These are phyloP conservation scores for Holcopasites calliopsidis DNA, from an alignment of 1,140 invertebrate genomes.

Conservation along the genomic window DNA sequence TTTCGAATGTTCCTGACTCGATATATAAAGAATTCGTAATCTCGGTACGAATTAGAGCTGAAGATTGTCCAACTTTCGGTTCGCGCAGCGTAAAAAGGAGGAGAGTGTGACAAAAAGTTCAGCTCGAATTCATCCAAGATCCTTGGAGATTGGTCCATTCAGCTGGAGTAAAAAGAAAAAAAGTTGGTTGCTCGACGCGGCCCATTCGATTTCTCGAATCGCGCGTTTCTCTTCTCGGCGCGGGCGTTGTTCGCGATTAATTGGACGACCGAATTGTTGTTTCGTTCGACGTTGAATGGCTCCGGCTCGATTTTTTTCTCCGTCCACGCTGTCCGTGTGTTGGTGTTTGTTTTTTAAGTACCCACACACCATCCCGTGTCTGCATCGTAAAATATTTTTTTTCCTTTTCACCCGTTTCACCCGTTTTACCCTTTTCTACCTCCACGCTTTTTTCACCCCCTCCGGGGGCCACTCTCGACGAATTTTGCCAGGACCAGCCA, in stretches of 20 bases:
- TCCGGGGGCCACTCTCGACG: constrained; percentile 20
- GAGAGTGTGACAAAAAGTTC: no score
- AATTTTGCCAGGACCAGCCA: constrained; percentile 36
- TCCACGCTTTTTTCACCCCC: constrained; percentile 4
- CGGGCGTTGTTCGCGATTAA: constrained; percentile 60
- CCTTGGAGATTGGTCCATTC: constrained; percentile 52
- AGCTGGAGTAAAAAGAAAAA: constrained; percentile 33
- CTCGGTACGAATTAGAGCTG: background rate
- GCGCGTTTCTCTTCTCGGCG: constrained; percentile 45
- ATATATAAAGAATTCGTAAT: background rate
- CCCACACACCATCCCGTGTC: constrained; percentile 34
- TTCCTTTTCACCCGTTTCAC: background rate
- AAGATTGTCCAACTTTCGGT: background rate
- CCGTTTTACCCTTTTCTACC: background rate
- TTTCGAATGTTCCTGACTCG: background rate
- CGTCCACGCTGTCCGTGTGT: constrained; percentile 16
- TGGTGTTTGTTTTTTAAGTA: constrained; percentile 52
- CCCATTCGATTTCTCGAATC: constrained; percentile 60
- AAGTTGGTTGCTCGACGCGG: constrained; percentile 29
- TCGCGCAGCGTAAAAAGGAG: background rate
- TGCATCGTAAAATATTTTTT: constrained; percentile 8
- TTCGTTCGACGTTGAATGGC: constrained; percentile 51
- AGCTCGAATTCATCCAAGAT: constrained; percentile 33
- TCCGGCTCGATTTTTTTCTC: constrained; percentile 40
- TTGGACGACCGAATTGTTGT: constrained; percentile 60